Percentiles rank a stretch among this genome's conserved stretches.
These are phyloP conservation scores for Micromussa lordhowensis DNA, from an alignment of 92 coral and sea anemone genomes.

Conservation along the genomic window DNA sequence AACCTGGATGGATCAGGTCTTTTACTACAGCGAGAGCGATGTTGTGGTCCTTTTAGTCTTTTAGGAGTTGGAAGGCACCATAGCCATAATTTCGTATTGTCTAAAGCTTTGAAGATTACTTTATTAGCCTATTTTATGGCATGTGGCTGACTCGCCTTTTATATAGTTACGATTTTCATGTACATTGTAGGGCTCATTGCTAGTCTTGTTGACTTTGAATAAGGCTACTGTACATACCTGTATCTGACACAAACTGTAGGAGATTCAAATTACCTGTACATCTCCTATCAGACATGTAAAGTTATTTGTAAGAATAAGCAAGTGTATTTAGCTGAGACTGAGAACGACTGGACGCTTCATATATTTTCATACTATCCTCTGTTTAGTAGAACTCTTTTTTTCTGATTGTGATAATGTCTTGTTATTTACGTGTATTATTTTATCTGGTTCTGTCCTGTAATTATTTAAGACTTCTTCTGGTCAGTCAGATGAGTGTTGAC, in stretches of 20 bases:
- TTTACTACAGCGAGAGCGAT: neutral
- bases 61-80: neutral
- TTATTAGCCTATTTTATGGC: neutral
- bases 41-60: neutral
- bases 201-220: no score
- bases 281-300: no score
- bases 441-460: no score
- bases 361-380: neutral
- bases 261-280: no score
- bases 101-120: neutral
- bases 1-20: neutral
- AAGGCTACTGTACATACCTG: no score
- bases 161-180: neutral
- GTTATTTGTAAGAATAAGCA: neutral
- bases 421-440: no score
- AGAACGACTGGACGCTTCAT: neutral
- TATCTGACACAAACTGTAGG: no score
- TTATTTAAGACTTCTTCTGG: no score
- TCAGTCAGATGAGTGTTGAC: no score
- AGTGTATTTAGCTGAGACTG: neutral
- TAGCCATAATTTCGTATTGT: neutral
- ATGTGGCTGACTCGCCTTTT: neutral
- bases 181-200: neutral
- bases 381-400: no score
- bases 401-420: no score